Conservation (phyloP, 2,888 invertebrate species). For the Piscicola geometra region DNA sequence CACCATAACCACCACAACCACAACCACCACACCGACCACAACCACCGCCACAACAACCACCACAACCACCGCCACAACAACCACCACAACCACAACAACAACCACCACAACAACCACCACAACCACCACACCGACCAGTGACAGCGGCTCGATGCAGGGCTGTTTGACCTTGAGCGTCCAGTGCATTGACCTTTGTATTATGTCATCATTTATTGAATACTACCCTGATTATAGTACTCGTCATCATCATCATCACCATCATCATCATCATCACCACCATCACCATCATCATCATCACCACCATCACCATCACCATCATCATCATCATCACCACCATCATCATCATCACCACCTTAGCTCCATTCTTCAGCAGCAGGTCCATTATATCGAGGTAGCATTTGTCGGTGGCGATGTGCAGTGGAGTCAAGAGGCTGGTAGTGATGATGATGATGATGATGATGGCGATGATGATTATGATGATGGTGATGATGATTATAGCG, state of each 20-base stretch:
- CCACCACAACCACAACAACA: no score
- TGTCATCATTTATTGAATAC: no score
- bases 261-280: constrained; percentile 25
- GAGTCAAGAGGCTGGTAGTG: constrained; percentile 68
- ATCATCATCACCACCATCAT: background rate
- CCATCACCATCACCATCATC: constrained; percentile 24
- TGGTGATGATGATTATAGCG: no score
- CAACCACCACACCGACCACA: no score
- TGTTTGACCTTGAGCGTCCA: constrained; percentile 84
- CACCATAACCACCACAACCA: no score
- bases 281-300: constrained; percentile 25
- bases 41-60: no score
- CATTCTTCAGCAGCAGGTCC: constrained; percentile 81
- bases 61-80: no score
- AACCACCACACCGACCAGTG: background rate
- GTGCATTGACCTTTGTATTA: constrained; percentile 65
- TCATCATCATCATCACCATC: constrained; percentile 27
- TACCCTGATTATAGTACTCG: background rate
- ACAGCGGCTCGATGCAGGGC: constrained; percentile 72
- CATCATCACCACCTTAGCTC: constrained; percentile 68
- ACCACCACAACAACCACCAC: no score
- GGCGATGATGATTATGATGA: background rate
- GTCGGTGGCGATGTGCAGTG: constrained; percentile 83
- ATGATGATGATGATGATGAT: constrained; percentile 8
- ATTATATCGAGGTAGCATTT: constrained; percentile 83